Conservation (phyloP, 2,797 vertebrate genomes). For the Helicolenus hilgendorfi region DNA sequence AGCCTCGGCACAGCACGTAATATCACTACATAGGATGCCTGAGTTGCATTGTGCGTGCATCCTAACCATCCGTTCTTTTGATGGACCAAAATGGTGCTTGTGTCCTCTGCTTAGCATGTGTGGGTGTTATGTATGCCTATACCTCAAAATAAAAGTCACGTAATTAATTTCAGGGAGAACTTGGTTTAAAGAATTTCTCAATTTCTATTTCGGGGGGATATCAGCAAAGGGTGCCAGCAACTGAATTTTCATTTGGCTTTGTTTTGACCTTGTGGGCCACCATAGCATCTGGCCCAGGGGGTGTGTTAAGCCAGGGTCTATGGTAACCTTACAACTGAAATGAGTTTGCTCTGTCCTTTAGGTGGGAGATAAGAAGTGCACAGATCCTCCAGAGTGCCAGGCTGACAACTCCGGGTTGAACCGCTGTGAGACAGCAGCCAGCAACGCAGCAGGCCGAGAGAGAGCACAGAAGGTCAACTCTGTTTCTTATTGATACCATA, state of each 20-base stretch:
- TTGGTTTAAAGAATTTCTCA: not conserved
- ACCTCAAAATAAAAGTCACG: not conserved
- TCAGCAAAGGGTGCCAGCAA: not conserved
- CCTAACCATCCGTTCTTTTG: not conserved
- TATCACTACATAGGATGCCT: too few species aligned
- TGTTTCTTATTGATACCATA: not conserved
- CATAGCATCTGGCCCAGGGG: not conserved
- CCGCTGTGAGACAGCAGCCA: conserved; percentile 41
- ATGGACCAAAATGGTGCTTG: not conserved
- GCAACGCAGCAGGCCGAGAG: conserved; percentile 58
- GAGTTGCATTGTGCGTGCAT: not conserved
- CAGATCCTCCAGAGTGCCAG: conserved; percentile 20
- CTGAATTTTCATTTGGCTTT: not conserved
- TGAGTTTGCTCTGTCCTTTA: conserved; percentile 67
- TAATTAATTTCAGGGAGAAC: not conserved
- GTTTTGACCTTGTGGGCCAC: not conserved
- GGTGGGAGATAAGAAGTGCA: conserved; percentile 59
- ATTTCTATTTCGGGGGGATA: too few species aligned
- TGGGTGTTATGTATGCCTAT: not conserved
- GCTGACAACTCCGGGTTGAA: conserved; percentile 15
- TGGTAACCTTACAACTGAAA: not conserved
- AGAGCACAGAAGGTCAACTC: conserved; percentile 77
- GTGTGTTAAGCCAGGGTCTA: not conserved
- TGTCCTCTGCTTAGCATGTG: not conserved
- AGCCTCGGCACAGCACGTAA: too few species aligned